These are phyloP conservation scores for Drosophila burlai DNA, from an alignment of 1,140 invertebrate species.

Conservation along the genomic window DNA sequence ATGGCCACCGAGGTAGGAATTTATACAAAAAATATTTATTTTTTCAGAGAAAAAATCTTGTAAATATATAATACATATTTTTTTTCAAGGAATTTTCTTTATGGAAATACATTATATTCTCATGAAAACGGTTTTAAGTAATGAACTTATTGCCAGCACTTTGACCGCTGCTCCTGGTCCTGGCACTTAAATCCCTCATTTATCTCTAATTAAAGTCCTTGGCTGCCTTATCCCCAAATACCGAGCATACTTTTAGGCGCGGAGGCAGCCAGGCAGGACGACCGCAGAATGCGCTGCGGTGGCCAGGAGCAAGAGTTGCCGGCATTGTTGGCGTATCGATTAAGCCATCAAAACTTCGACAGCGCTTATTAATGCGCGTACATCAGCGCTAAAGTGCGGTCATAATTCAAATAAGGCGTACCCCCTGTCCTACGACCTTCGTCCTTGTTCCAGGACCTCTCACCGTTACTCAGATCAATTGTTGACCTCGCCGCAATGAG, in stretches of 20 bases:
- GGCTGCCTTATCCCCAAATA: conserved; percentile 1
- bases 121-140: neutral
- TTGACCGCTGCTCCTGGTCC: neutral
- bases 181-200: neutral
- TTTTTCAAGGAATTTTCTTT: too few relatives aligned
- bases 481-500: conserved; percentile 28
- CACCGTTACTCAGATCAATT: conserved; percentile 1
- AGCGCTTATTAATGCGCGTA: conserved; percentile 52
- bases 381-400: conserved; percentile 52
- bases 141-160: neutral
- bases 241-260: conserved; percentile 12
- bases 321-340: conserved; percentile 27
- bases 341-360: conserved; percentile 52
- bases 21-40: neutral
- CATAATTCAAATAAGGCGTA: conserved; percentile 47
- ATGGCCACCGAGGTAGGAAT: conserved; percentile 12
- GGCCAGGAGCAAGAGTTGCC: neutral
- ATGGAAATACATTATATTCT: neutral
- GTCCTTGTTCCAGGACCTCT: neutral
- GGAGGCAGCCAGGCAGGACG: neutral
- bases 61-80: too few relatives aligned
- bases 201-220: conserved; percentile 14
- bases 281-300: conserved; percentile 38
- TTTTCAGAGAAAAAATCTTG: too few relatives aligned
- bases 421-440: too few relatives aligned